Percentiles rank a stretch among this genome's conserved stretches.
phyloP scores from a whole-genome alignment of 2,113 vertebrate species.

The Eonycteris spelaea region DNA sequence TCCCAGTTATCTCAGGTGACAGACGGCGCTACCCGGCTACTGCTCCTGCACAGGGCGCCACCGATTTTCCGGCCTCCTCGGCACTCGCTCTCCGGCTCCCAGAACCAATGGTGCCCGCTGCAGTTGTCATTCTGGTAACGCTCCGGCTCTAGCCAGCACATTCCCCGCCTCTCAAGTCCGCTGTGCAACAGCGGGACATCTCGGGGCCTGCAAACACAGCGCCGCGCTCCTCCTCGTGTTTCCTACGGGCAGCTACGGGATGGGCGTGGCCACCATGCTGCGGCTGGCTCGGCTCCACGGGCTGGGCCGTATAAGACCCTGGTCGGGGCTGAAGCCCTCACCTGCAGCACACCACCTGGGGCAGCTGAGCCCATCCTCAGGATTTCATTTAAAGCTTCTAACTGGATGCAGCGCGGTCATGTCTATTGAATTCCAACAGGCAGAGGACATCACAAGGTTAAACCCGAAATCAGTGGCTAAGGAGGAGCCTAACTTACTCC shows the following conservation, averaged over 20 bases:
- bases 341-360: background rate
- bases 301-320: background rate
- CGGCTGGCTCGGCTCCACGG: background rate
- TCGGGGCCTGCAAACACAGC: background rate
- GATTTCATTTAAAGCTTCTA: background rate
- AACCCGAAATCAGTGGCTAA: background rate
- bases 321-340: background rate
- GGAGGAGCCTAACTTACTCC: background rate
- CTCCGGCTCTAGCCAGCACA: background rate
- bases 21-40: background rate
- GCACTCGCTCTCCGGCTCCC: background rate
- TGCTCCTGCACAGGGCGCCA: background rate
- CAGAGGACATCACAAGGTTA: background rate
- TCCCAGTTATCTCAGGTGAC: background rate
- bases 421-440: background rate
- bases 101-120: background rate
- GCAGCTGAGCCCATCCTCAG: background rate
- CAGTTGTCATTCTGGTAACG: background rate
- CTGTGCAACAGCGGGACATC: background rate
- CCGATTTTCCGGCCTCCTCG: background rate
- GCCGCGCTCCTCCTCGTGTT: background rate
- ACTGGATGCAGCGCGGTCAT: background rate
- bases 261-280: accelerated
- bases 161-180: background rate
- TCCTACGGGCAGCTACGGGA: background rate